These are phyloP conservation scores for Discoglossus pictus DNA, from an alignment of 2,797 vertebrate genomes.

Conservation along the genomic window DNA sequence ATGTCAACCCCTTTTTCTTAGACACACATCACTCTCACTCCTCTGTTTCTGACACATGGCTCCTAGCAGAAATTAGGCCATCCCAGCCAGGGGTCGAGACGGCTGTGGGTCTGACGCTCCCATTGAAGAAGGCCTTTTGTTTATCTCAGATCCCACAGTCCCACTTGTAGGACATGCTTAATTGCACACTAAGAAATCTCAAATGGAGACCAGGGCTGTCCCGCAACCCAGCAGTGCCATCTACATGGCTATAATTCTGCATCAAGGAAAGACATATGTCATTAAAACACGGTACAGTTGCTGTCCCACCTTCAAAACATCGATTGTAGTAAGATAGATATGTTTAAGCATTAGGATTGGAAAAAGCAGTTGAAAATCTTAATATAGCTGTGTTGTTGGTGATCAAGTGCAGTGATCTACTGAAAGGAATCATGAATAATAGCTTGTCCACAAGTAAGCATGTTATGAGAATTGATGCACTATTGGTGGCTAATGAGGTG, in stretches of 20 bases:
- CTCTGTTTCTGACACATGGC: conserved; percentile 20
- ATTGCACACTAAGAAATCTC: conserved; percentile 41
- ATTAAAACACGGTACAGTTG: background rate
- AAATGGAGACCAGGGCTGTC: conserved; percentile 19
- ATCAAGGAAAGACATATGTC: background rate
- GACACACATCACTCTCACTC: background rate
- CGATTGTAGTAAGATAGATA: no score
- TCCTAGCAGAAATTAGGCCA: conserved; percentile 48
- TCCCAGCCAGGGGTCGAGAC: conserved; percentile 44
- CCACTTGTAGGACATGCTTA: conserved; percentile 38
- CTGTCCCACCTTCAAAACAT: background rate
- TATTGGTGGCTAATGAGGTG: no score
- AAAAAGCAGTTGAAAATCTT: no score
- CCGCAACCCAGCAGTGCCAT: conserved; percentile 19
- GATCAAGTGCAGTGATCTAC: no score
- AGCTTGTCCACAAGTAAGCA: no score
- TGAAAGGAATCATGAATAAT: no score
- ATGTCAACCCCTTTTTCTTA: conserved; percentile 8
- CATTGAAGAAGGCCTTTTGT: conserved; percentile 43
- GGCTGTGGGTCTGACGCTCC: conserved; percentile 39
- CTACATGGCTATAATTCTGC: background rate
- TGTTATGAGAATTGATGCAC: no score
- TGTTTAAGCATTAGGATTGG: no score
- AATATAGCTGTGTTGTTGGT: no score
- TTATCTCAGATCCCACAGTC: conserved; percentile 37